Conservation (phyloP, 2,113 vertebrate genomes). For the Entelurus aequoreus region DNA sequence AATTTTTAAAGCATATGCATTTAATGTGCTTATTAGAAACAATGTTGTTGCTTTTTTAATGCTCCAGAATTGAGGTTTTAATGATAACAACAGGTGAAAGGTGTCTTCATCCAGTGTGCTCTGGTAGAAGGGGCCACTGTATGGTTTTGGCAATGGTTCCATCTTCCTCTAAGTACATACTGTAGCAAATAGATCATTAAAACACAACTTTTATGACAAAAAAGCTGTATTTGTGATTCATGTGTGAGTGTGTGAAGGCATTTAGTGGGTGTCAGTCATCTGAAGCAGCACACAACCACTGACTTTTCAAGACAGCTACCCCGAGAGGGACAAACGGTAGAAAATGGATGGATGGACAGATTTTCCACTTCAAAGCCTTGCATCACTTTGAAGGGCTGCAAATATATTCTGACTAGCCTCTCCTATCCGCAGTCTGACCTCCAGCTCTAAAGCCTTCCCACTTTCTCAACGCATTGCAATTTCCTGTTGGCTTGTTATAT, state of each 20-base stretch:
- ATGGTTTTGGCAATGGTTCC: slow-evolving; percentile 58
- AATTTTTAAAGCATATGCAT: background rate
- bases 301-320: slow-evolving; percentile 56
- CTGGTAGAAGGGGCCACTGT: slow-evolving; percentile 73
- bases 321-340: no score
- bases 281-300: slow-evolving; percentile 46
- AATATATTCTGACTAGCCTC: slow-evolving; percentile 49
- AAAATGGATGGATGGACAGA: slow-evolving; percentile 23
- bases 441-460: slow-evolving; percentile 42
- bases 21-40: background rate
- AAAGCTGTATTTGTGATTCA: slow-evolving; percentile 1
- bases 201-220: slow-evolving; percentile 29
- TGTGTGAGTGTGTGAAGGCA: slow-evolving; percentile 16
- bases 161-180: slow-evolving; percentile 3
- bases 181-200: slow-evolving; percentile 11
- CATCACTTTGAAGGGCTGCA: slow-evolving; percentile 67
- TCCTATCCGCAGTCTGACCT: slow-evolving; percentile 45
- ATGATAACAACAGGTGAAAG: slow-evolving; percentile 1
- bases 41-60: background rate
- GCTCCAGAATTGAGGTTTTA: slow-evolving; percentile 3
- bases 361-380: slow-evolving; percentile 73
- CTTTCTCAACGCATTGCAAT: slow-evolving; percentile 31
- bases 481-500: slow-evolving; percentile 56
- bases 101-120: slow-evolving; percentile 14
- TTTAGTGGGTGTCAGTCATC: slow-evolving; percentile 30